A percentile compares a stretch with the other conserved stretches of the same genome.
Evolutionary conservation across 2,888 invertebrate species (phyloP).

Genomic region (Harpalus rubripes): DNA sequence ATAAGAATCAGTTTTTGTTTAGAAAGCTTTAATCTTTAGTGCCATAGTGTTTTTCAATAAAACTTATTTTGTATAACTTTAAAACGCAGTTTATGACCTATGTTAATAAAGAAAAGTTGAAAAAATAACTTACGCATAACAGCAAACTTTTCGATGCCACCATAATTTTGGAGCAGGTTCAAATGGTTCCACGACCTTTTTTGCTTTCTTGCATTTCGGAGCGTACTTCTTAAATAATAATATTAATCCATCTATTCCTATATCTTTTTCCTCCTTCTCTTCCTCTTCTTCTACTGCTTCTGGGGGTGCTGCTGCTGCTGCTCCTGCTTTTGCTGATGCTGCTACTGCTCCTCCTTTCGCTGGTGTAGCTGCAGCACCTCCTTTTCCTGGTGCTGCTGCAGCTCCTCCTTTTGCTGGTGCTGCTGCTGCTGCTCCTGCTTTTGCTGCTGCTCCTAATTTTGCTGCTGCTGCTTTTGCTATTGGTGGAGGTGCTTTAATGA

Average conservation of each 20-base stretch:
- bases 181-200: constrained; percentile 8
- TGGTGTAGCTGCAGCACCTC: not conserved
- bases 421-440: not conserved
- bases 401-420: not conserved
- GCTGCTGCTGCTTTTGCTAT: too few relatives aligned
- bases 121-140: constrained; percentile 42
- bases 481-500: not conserved
- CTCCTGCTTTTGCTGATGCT: too few relatives aligned
- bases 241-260: constrained; percentile 3
- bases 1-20: too few relatives aligned
- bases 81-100: not conserved
- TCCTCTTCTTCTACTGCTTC: not conserved
- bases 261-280: not conserved
- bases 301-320: not conserved
- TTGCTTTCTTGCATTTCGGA: constrained; percentile 9
- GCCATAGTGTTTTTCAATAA: too few relatives aligned
- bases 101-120: not conserved
- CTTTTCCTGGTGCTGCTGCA: not conserved
- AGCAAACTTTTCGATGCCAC: not conserved
- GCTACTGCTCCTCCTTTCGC: not conserved
- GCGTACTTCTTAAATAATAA: not conserved
- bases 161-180: constrained; percentile 1
- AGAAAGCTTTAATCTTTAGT: too few relatives aligned
- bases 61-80: too few relatives aligned
- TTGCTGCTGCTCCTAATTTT: not conserved